Evolutionary conservation across 2,888 invertebrate species (phyloP), one percentile per base, ranked within the genome.

Genomic region (Listrodromus nycthemerus): DNA sequence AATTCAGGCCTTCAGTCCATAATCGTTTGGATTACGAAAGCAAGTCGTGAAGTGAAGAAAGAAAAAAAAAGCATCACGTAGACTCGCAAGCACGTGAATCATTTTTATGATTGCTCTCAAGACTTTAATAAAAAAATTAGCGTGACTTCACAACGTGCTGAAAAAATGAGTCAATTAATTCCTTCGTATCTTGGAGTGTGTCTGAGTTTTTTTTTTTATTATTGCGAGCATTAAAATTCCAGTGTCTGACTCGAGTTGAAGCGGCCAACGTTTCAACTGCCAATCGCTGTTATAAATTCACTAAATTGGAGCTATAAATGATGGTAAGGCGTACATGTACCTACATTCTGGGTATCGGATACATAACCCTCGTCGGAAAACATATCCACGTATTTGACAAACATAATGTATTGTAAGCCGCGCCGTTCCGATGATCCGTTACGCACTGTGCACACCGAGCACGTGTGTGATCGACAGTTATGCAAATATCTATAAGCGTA

Each of bases 281-380:
- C 30, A n/a, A 61, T 30, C 16, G 16, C 61, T 61, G 55, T 5
- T 13, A 30, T 16, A 61, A 30, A n/a, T 61, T 8, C 16, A 6
- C 10, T 13, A 61, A 61, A 61, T 61, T 2, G n/a, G 27, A 61
- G 61, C 27, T 61, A 30, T 16, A 61, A 61, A 61, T 16, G 27
- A 30, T 19, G 5, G 50, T 6, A n/a, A 16, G 27, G n/a, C 61
- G 5, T 21, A 10, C 21, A 24, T 77, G 45, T 86, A 89, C 88
- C 81, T 87, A 88, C 88, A 52, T 71, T 85, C 55, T 85, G 65
- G 16, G 85, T 83, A 77, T 90, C 90, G 33, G 89, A 90, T 16
- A 70, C 84, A 84, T 90, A 90, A 55, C 89, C 90, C 73, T 89
- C 90, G 88, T 90, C 90, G 75, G 67, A 76, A 81, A 90, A 88